phyloP scores from a whole-genome alignment of 2,797 vertebrate species.

The Myotis myotis region DNA sequence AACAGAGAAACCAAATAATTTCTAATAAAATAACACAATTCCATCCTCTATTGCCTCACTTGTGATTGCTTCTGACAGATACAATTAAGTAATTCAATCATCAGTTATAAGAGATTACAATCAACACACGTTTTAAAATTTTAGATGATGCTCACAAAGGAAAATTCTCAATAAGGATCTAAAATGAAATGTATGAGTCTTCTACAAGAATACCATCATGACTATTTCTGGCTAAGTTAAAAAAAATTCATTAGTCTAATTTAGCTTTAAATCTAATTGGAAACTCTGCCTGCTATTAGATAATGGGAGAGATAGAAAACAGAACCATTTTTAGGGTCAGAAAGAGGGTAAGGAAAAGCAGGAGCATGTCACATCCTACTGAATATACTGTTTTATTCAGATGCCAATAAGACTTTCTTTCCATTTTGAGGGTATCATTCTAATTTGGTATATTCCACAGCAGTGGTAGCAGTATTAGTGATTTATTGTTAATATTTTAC shows the following conservation, averaged over 20 bases:
- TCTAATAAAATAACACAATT: conserved; percentile 49
- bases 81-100: conserved; percentile 60
- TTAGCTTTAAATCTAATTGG: conserved; percentile 25
- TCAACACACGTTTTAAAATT: conserved; percentile 48
- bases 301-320: not conserved
- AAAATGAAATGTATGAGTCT: conserved; percentile 21
- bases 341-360: not conserved
- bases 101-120: conserved; percentile 14
- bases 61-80: conserved; percentile 49
- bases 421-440: not conserved
- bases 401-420: not conserved
- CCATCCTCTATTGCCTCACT: conserved; percentile 18
- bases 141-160: conserved; percentile 19
- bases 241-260: not conserved
- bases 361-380: not conserved
- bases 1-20: conserved; percentile 48
- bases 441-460: not conserved
- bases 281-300: not conserved
- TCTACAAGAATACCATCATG: not conserved
- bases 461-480: not conserved
- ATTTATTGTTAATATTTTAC: not conserved
- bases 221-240: conserved; percentile 30
- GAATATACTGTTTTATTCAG: conserved; percentile 3
- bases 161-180: conserved; percentile 23
- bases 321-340: not conserved